Percentiles rank a stretch among this genome's conserved stretches.
These are phyloP conservation scores for Bemisia tabaci DNA, from an alignment of 1,140 invertebrate genomes.

Conservation along the genomic window DNA sequence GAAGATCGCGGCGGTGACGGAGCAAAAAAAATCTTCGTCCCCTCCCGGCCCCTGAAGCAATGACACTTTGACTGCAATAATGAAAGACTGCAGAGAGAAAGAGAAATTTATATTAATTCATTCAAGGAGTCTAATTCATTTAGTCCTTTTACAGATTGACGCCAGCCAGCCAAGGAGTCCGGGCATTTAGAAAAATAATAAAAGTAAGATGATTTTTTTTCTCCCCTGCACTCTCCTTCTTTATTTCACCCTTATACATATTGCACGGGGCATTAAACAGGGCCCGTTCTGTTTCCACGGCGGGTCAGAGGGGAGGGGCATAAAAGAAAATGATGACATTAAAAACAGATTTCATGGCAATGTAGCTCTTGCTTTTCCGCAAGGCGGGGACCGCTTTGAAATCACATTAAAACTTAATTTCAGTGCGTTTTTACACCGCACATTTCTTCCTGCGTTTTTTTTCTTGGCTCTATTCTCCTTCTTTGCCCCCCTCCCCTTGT, in stretches of 20 bases:
- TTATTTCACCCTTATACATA: background rate
- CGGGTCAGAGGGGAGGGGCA: background rate
- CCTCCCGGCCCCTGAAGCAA: background rate
- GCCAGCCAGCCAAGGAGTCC: background rate
- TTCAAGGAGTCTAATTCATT: background rate
- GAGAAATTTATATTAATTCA: background rate
- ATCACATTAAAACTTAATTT: background rate
- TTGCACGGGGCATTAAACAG: background rate
- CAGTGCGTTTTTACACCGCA: background rate
- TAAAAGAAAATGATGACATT: background rate
- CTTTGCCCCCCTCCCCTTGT: background rate
- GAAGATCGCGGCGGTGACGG: background rate
- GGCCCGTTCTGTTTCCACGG: background rate
- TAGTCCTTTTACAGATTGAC: background rate
- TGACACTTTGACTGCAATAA: background rate
- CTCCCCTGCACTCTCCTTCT: background rate
- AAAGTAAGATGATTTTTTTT: background rate
- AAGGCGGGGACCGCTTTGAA: background rate
- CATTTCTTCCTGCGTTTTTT: background rate
- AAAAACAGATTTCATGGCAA: background rate
- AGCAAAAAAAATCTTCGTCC: background rate
- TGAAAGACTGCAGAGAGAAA: background rate
- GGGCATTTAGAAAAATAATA: background rate
- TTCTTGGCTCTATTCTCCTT: background rate
- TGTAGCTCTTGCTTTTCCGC: background rate